Percentiles rank a stretch among this genome's conserved stretches.
phyloP scores from a whole-genome alignment of 2,113 vertebrate genomes.

The Platichthys flesus region DNA sequence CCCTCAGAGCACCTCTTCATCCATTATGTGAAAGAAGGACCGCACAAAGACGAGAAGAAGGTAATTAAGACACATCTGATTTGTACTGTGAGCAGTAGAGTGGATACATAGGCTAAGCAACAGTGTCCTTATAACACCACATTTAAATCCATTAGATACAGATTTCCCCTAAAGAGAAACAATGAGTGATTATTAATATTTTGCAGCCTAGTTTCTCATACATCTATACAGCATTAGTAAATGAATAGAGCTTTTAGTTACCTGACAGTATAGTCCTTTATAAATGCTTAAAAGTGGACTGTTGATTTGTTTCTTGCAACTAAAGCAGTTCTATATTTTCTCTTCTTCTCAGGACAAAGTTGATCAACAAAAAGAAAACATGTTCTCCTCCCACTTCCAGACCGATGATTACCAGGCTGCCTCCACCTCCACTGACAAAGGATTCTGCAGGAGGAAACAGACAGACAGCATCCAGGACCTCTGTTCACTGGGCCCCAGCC shows the following conservation, averaged over 20 bases:
- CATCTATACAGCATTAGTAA: no score
- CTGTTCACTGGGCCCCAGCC: slow-evolving; percentile 61
- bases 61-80: no score
- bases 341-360: slow-evolving; percentile 32
- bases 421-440: slow-evolving; percentile 86
- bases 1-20: slow-evolving; percentile 87
- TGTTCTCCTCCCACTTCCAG: slow-evolving; percentile 33
- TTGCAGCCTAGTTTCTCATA: no score
- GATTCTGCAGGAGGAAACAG: slow-evolving; percentile 81
- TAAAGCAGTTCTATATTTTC: not conserved
- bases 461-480: not conserved
- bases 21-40: slow-evolving; percentile 71
- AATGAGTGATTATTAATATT: no score
- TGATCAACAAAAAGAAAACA: slow-evolving; percentile 37
- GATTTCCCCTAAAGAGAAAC: no score
- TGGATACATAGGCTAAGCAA: no score
- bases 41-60: not conserved
- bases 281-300: no score
- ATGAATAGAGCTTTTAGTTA: no score
- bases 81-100: no score
- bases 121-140: no score
- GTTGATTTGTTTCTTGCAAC: slow-evolving; percentile 9
- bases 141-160: no score
- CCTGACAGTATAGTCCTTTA: no score
- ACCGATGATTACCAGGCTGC: slow-evolving; percentile 72